These are phyloP conservation scores for Parnassius orleans DNA, from an alignment of 2,888 invertebrate species.

Conservation along the genomic window DNA sequence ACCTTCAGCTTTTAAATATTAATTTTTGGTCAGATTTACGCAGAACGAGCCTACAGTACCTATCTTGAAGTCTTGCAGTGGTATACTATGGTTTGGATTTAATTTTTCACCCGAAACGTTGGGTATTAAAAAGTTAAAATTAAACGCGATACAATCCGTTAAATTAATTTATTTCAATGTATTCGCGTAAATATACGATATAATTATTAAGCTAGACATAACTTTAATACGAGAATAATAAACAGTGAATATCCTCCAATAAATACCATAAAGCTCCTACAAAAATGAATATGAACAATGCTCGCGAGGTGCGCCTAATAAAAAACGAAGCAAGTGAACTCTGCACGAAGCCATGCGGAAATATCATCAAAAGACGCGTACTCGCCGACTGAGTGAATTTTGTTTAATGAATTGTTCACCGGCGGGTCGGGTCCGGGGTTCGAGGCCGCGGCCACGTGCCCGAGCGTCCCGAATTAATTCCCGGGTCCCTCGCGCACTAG, in stretches of 20 bases:
- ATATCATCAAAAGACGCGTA: constrained; percentile 26
- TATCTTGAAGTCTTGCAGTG: too few relatives aligned
- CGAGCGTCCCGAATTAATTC: constrained; percentile 35
- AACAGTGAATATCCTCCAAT: background rate
- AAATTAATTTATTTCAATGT: too few relatives aligned
- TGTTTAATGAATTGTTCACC: constrained; percentile 24
- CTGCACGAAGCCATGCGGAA: constrained; percentile 16
- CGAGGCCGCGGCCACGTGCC: constrained; percentile 34
- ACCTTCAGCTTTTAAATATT: too few relatives aligned
- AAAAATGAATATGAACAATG: background rate
- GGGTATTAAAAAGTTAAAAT: too few relatives aligned
- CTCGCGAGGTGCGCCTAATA: constrained; percentile 3
- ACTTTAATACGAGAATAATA: background rate
- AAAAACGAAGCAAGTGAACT: constrained; percentile 13
- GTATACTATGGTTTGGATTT: too few relatives aligned
- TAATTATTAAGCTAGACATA: too few relatives aligned
- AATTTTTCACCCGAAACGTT: too few relatives aligned
- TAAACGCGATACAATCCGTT: too few relatives aligned
- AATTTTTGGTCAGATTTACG: too few relatives aligned
- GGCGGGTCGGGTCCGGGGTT: constrained; percentile 3
- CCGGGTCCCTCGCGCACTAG: constrained; percentile 21
- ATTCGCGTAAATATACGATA: too few relatives aligned
- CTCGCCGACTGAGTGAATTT: constrained; percentile 21
- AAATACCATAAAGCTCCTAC: background rate
- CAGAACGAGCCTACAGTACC: too few relatives aligned